These are phyloP conservation scores for Manduca sexta DNA, from an alignment of 1,140 invertebrate species.

Conservation along the genomic window DNA sequence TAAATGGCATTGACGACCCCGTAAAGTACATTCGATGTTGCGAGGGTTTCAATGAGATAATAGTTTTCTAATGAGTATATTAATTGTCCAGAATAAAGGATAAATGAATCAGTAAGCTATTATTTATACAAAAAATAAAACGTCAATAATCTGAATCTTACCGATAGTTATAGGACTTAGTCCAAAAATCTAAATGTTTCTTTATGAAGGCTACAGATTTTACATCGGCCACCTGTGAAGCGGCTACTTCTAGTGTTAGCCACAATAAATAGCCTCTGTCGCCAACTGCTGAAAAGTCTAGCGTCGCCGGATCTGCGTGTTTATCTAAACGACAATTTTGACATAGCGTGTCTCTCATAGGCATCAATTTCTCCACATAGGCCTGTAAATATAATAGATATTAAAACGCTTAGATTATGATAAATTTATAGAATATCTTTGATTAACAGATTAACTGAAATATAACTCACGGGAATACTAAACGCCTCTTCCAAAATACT, in stretches of 20 bases:
- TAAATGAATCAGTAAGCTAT: too few relatives aligned
- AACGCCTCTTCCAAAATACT: conserved; percentile 93
- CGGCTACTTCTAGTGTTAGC: conserved; percentile 86
- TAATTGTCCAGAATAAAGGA: too few relatives aligned
- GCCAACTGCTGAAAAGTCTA: conserved; percentile 77
- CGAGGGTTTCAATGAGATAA: too few relatives aligned
- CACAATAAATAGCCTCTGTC: conserved; percentile 89
- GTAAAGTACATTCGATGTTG: too few relatives aligned
- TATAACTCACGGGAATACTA: conserved; percentile 84
- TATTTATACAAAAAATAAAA: too few relatives aligned
- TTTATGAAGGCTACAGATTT: conserved; percentile 79
- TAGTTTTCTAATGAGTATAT: too few relatives aligned
- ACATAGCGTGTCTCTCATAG: conserved; percentile 71
- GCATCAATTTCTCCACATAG: conserved; percentile 86
- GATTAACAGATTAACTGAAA: too few relatives aligned
- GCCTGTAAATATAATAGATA: too few relatives aligned
- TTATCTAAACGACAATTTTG: conserved; percentile 52
- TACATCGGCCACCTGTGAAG: conserved; percentile 78
- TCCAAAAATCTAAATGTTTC: conserved; percentile 86
- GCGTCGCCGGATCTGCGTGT: conserved; percentile 75
- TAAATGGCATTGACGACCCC: too few relatives aligned
- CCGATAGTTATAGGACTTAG: conserved; percentile 81
- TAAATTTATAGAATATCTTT: too few relatives aligned
- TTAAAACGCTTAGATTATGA: too few relatives aligned
- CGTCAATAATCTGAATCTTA: too few relatives aligned